phyloP scores from a whole-genome alignment of 1,140 invertebrate species.

The Pararge aegeria region DNA sequence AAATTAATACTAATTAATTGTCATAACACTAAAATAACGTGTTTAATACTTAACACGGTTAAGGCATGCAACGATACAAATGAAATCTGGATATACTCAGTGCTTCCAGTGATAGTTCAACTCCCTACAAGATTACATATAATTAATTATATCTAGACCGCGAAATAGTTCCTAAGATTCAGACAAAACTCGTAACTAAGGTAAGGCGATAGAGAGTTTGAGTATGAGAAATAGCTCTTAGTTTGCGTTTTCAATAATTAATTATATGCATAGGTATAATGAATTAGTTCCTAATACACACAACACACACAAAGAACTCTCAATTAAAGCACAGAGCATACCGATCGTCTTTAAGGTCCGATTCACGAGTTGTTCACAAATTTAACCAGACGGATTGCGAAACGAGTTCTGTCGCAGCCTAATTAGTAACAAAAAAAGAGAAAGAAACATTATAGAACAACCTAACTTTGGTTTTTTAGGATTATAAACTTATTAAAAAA shows the following conservation, averaged over 20 bases:
- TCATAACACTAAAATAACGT: conserved; percentile 36
- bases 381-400: neutral
- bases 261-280: too few relatives aligned
- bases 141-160: too few relatives aligned
- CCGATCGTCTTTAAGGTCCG: too few relatives aligned
- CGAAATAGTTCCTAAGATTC: too few relatives aligned
- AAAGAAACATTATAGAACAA: conserved; percentile 31
- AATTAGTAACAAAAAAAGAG: conserved; percentile 10
- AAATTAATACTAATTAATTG: conserved; percentile 36
- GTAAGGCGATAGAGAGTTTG: too few relatives aligned
- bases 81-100: neutral
- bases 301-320: neutral
- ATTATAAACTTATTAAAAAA: conserved; percentile 18
- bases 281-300: too few relatives aligned
- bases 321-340: neutral
- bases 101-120: too few relatives aligned
- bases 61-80: neutral
- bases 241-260: too few relatives aligned
- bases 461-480: conserved; percentile 63
- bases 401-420: neutral
- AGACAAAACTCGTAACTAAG: too few relatives aligned
- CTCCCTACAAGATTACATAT: too few relatives aligned
- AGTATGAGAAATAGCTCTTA: too few relatives aligned
- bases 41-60: conserved; percentile 33
- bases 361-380: neutral